phyloP scores from a whole-genome alignment of 2,113 vertebrate species.

The Chloropsis hardwickii region DNA sequence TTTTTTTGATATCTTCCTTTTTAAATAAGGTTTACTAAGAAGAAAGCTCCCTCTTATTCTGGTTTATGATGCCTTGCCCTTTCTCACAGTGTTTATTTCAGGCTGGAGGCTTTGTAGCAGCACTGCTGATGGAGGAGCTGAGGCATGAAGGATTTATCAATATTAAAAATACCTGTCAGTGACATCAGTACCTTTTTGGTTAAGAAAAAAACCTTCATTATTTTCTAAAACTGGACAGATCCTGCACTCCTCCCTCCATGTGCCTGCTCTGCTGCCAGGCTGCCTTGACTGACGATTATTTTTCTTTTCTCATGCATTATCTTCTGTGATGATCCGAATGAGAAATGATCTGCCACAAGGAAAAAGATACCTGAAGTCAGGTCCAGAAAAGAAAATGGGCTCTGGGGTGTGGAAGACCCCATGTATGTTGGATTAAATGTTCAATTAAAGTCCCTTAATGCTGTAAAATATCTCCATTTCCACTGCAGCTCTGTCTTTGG shows the following conservation, averaged over 20 bases:
- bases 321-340: background rate
- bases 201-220: background rate
- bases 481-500: background rate
- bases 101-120: background rate
- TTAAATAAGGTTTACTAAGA: background rate
- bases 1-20: background rate
- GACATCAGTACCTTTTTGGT: background rate
- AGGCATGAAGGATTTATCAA: background rate
- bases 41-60: background rate
- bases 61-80: background rate
- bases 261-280: background rate
- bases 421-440: background rate
- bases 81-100: background rate
- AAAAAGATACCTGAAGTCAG: background rate
- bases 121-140: background rate
- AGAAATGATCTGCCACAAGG: background rate
- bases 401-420: background rate
- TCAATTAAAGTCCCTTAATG: background rate
- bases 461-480: background rate
- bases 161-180: background rate
- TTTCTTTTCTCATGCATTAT: background rate
- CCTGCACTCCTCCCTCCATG: rapidly evolving
- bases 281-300: background rate
- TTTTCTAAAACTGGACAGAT: background rate
- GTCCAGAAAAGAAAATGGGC: background rate